phyloP scores from a whole-genome alignment of 2,888 invertebrate genomes.

The Perithous albicinctus region DNA sequence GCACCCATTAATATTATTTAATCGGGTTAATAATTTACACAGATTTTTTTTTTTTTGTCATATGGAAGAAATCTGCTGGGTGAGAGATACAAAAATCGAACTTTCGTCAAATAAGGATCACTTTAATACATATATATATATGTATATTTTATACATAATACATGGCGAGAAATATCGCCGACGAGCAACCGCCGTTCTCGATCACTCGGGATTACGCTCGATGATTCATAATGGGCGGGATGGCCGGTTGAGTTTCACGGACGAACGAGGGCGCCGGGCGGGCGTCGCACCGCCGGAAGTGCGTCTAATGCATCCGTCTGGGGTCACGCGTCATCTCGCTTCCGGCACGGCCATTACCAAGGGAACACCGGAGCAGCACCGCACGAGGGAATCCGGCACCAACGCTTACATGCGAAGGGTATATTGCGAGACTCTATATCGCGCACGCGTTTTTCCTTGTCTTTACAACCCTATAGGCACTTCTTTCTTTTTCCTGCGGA shows the following conservation, averaged over 20 bases:
- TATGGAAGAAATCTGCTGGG: too few relatives aligned
- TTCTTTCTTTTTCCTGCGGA: neutral
- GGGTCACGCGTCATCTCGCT: slow-evolving; percentile 84
- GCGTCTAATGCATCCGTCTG: slow-evolving; percentile 88
- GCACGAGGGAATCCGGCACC: slow-evolving; percentile 34
- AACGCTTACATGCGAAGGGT: slow-evolving; percentile 17
- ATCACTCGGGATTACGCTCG: slow-evolving; percentile 72
- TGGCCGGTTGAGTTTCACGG: slow-evolving; percentile 71
- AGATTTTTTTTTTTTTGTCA: too few relatives aligned
- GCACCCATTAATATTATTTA: too few relatives aligned
- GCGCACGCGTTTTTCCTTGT: neutral
- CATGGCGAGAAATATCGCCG: slow-evolving; percentile 2
- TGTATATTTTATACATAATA: neutral
- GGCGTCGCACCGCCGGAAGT: slow-evolving; percentile 86
- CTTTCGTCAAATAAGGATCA: too few relatives aligned
- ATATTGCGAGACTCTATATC: slow-evolving; percentile 19
- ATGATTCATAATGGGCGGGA: slow-evolving; percentile 73
- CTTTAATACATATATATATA: neutral
- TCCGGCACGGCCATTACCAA: slow-evolving; percentile 83
- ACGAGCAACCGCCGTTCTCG: slow-evolving; percentile 20
- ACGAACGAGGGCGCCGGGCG: slow-evolving; percentile 72
- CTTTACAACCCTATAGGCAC: slow-evolving; percentile 1
- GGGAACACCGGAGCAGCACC: slow-evolving; percentile 62
- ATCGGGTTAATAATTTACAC: too few relatives aligned
- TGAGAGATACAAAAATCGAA: too few relatives aligned